phyloP scores from a whole-genome alignment of 2,113 vertebrate genomes.

The Mus spicilegus region DNA sequence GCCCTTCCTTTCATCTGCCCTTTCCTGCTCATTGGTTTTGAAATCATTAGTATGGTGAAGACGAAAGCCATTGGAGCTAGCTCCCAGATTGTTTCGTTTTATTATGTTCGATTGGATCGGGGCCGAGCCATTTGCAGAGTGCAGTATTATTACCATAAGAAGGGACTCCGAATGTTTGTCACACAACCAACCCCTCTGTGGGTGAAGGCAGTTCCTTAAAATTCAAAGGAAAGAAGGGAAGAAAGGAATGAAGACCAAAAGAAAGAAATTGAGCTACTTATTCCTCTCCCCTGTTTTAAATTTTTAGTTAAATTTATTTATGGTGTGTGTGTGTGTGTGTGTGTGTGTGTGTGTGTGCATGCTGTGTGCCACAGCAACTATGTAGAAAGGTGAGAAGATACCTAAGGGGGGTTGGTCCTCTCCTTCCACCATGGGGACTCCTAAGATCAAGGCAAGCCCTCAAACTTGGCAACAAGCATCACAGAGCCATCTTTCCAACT shows the following conservation, averaged over 20 bases:
- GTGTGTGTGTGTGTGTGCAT: background rate
- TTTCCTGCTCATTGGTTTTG: constrained; percentile 81
- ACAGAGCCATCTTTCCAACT: background rate
- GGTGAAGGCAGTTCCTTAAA: constrained; percentile 81
- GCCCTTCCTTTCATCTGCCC: background rate
- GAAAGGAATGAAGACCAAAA: background rate
- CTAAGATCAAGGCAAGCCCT: background rate
- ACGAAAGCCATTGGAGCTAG: constrained; percentile 85
- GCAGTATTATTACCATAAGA: constrained; percentile 84
- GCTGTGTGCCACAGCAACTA: background rate
- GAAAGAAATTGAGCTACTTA: background rate
- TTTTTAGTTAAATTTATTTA: background rate
- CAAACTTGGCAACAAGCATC: background rate
- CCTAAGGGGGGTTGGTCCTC: background rate
- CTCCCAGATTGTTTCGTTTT: constrained; percentile 86
- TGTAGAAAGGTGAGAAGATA: background rate
- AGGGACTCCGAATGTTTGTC: constrained; percentile 81
- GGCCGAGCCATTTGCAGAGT: constrained; percentile 86
- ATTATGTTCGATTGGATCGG: constrained; percentile 86
- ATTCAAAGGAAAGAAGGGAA: constrained; percentile 66
- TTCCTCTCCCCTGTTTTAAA: background rate
- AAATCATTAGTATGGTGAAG: constrained; percentile 86
- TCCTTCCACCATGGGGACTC: background rate
- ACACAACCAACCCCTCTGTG: constrained; percentile 80
- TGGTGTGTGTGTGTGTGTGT: background rate